These are phyloP conservation scores for Cryptocephalus primarius DNA, from an alignment of 2,888 invertebrate genomes.

Conservation along the genomic window DNA sequence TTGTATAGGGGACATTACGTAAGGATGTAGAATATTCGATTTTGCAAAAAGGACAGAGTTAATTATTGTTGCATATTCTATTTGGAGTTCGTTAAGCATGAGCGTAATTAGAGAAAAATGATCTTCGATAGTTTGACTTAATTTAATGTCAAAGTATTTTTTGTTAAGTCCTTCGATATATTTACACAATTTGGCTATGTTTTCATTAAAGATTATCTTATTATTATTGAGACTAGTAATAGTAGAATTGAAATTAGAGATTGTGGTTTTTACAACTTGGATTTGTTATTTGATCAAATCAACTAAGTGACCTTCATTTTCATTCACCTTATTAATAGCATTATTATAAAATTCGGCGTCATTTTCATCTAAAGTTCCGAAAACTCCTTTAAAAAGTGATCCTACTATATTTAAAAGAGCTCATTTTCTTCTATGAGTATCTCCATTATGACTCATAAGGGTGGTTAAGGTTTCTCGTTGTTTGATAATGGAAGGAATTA, in stretches of 20 bases:
- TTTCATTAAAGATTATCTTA: constrained; percentile 3
- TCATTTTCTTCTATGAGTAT: constrained; percentile 1
- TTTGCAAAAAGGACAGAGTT: constrained; percentile 4
- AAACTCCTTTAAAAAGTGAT: constrained; percentile 6
- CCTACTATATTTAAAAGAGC: constrained; percentile 6
- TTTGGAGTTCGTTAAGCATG: constrained; percentile 3
- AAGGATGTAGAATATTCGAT: constrained; percentile 7
- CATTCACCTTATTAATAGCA: constrained; percentile 2
- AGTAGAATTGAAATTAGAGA: constrained; percentile 7
- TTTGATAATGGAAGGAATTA: constrained; percentile 1
- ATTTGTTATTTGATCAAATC: constrained; percentile 6
- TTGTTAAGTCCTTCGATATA: not conserved
- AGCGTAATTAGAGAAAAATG: constrained; percentile 5
- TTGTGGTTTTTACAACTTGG: constrained; percentile 5
- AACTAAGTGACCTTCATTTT: constrained; percentile 3
- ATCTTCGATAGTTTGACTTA: constrained; percentile 6
- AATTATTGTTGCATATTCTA: constrained; percentile 1
- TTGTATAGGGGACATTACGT: constrained; percentile 5
- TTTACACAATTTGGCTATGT: constrained; percentile 3
- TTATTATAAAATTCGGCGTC: constrained; percentile 7
- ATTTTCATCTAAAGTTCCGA: constrained; percentile 7
- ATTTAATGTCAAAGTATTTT: constrained; percentile 4
- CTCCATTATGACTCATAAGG: no score
- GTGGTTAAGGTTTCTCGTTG: constrained; percentile 1
- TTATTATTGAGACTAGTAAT: constrained; percentile 4